Evolutionary conservation across 1,140 invertebrate species (phyloP), one percentile per base, ranked within the genome.

Genomic region (Bombus superbus): DNA sequence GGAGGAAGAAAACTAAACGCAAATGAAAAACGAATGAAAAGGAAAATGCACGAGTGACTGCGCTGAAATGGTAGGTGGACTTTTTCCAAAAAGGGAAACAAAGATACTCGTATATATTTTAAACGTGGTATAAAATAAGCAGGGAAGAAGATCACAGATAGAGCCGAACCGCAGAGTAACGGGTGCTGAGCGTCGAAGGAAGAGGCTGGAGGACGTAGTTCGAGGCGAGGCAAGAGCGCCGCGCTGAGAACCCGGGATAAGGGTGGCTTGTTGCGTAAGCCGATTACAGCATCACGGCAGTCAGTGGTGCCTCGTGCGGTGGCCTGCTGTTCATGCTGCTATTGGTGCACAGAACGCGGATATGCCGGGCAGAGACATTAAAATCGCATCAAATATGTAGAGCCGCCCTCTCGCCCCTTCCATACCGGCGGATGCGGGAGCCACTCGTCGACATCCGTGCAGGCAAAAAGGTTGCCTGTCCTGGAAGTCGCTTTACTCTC

Each of bases 321-420:
- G 42, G 57, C 38, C 38, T 81, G 86, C 82, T 82, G 74, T 81
- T 81, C 78, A 80, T 42, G 81, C 80, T 85, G 90, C 89, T 90
- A 83, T 78, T 85, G 89, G 77, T 89, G 91, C 88, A 79, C 89
- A 74, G 75, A 79, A 74, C 75, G 82, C 86, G 91, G 86, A 92
- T 85, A 85, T 44, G 87, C 91, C 91, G 79, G 85, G 84, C 88
- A 92, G 93, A 94, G 94, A 94, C 94, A 95, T 95, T 95, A 95
- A 95, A 95, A 95, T 95, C 94, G 92, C 92, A 93, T 95, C 83
- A 94, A 95, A 94, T 94, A 95, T 94, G 93, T 88, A 95, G 79
- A 85, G 89, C 84, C 73, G 38, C 62, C 78, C 83, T 71, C 86
- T 64, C 81, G 72, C 47, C 69, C 91, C 83, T 79, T 86, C 85